Evolutionary conservation across 2,113 vertebrate species (phyloP).

Genomic region (Puma concolor): DNA sequence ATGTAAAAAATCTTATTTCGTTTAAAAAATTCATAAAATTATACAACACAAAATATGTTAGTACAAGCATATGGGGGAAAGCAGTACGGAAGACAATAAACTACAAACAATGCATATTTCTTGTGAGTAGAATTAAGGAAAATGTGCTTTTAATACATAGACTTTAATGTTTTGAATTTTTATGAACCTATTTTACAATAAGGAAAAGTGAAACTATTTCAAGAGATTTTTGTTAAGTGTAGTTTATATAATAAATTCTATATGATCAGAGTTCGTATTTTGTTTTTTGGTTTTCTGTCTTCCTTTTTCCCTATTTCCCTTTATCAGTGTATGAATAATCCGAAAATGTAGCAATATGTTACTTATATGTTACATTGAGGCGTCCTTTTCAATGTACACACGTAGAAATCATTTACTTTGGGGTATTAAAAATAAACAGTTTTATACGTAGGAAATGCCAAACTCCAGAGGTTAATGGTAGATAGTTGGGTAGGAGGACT

Average conservation of each 20-base stretch:
- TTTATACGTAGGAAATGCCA: background rate
- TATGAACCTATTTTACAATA: conserved; percentile 4
- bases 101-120: background rate
- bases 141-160: background rate
- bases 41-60: background rate
- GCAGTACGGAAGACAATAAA: background rate
- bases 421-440: background rate
- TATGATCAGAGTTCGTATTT: background rate
- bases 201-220: conserved; percentile 5
- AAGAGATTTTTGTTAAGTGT: conserved; percentile 2
- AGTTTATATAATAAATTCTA: conserved; percentile 16
- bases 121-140: background rate
- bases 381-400: background rate
- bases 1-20: background rate
- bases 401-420: background rate
- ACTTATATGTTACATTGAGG: background rate
- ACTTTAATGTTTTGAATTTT: background rate
- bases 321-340: background rate
- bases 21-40: background rate
- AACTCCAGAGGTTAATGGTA: background rate
- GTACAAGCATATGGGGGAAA: background rate
- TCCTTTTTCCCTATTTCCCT: background rate
- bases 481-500: background rate
- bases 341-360: background rate
- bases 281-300: background rate